Evolutionary conservation across 2,113 vertebrate species (phyloP).

Genomic region (Trinectes maculatus): DNA sequence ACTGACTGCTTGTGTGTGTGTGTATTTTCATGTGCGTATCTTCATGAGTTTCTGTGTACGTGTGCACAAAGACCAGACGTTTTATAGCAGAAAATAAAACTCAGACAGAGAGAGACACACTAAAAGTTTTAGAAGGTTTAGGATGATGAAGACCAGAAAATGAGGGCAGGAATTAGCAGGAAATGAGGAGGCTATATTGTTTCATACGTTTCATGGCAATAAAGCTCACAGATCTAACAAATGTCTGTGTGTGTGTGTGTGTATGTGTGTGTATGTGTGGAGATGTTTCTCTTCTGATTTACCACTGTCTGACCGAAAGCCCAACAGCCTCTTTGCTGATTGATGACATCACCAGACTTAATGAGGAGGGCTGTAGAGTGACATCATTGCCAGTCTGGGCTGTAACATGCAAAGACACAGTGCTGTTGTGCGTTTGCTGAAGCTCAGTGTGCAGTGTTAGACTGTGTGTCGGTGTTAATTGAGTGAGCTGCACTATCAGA

Average conservation of each 20-base stretch:
- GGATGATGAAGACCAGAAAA: background rate
- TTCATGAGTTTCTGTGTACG: slow-evolving; percentile 12
- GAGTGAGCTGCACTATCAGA: slow-evolving; percentile 89
- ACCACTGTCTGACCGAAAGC: slow-evolving; percentile 46
- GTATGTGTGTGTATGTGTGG: background rate
- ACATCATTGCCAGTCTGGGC: slow-evolving; percentile 50
- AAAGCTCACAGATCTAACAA: slow-evolving; percentile 35
- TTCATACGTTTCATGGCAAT: slow-evolving; percentile 18
- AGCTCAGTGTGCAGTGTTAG: slow-evolving; percentile 80
- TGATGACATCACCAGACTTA: slow-evolving; percentile 73
- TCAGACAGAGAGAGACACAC: slow-evolving; percentile 13
- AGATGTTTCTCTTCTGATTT: slow-evolving; percentile 54
- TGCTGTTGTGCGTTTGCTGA: slow-evolving; percentile 39
- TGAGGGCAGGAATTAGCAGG: background rate
- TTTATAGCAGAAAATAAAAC: slow-evolving; percentile 27
- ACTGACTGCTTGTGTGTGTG: slow-evolving; percentile 40
- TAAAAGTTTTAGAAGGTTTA: slow-evolving; percentile 1
- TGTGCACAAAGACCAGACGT: slow-evolving; percentile 1
- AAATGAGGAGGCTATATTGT: background rate
- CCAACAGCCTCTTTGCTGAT: slow-evolving; percentile 66
- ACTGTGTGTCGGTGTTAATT: slow-evolving; percentile 95
- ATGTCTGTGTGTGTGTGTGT: background rate
- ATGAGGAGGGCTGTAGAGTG: slow-evolving; percentile 48
- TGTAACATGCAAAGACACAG: slow-evolving; percentile 17
- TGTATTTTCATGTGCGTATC: slow-evolving; percentile 5